These are phyloP conservation scores for Drosophila rubida DNA, from an alignment of 2,888 invertebrate species.

Conservation along the genomic window DNA sequence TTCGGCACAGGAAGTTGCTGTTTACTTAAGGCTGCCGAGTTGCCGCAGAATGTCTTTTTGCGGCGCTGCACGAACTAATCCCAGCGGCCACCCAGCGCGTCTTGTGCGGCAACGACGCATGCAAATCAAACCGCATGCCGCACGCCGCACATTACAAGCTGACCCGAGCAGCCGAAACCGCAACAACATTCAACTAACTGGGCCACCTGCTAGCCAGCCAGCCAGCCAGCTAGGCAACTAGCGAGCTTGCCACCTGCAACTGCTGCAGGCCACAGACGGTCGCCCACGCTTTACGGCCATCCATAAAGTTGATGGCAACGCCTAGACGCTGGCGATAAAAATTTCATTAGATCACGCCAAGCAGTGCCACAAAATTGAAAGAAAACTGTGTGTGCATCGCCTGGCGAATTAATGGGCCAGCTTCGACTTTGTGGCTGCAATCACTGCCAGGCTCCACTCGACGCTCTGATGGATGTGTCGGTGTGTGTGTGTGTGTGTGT, in stretches of 20 bases:
- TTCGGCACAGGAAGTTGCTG: slow-evolving; percentile 78
- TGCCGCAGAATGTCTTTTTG: slow-evolving; percentile 49
- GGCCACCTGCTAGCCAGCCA: slow-evolving; percentile 41
- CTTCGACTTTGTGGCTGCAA: slow-evolving; percentile 31
- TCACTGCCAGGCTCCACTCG: slow-evolving; percentile 8
- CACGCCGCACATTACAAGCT: slow-evolving; percentile 68
- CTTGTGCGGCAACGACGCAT: slow-evolving; percentile 28
- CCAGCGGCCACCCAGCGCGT: slow-evolving; percentile 33
- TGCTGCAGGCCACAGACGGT: slow-evolving; percentile 39
- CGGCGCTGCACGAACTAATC: slow-evolving; percentile 31
- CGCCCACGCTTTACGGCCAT: slow-evolving; percentile 65
- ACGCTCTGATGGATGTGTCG: slow-evolving; percentile 39
- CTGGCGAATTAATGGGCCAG: slow-evolving; percentile 22
- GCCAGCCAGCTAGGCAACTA: slow-evolving; percentile 27
- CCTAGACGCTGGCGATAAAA: slow-evolving; percentile 77
- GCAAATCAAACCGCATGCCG: slow-evolving; percentile 67
- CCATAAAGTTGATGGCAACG: slow-evolving; percentile 77
- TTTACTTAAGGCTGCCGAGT: slow-evolving; percentile 63
- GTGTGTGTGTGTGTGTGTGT: no score
- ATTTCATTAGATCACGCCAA: slow-evolving; percentile 78
- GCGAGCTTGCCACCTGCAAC: slow-evolving; percentile 36
- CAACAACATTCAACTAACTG: slow-evolving; percentile 61
- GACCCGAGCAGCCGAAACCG: slow-evolving; percentile 68
- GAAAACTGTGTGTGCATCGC: slow-evolving; percentile 7
- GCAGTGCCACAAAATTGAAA: slow-evolving; percentile 38